Conservation (phyloP, 2,113 vertebrate genomes). For the Myotis davidii region DNA sequence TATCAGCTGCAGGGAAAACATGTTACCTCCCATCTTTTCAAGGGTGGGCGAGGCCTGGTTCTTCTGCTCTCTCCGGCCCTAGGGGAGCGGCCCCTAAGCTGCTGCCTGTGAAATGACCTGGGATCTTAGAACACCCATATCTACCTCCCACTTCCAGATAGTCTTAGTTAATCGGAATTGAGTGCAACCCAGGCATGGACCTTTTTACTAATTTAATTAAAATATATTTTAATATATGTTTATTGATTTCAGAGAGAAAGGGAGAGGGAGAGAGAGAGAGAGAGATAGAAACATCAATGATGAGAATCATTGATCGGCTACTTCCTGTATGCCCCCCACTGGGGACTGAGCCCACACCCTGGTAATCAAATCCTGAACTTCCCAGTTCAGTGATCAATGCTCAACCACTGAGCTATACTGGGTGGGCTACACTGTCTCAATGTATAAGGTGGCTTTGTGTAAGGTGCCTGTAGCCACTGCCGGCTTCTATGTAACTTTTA, state of each 20-base stretch:
- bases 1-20: background rate
- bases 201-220: background rate
- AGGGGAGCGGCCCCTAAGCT: background rate
- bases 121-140: background rate
- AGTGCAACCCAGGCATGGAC: background rate
- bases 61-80: background rate
- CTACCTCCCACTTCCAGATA: background rate
- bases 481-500: background rate
- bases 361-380: no score
- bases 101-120: background rate
- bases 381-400: no score
- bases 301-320: no score
- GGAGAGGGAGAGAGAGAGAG: no score
- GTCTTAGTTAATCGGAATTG: background rate
- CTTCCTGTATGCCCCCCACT: fast-evolving
- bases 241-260: no score
- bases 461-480: background rate
- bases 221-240: no score
- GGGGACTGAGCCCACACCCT: no score
- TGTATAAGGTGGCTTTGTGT: background rate
- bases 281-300: no score
- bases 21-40: background rate
- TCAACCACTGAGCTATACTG: no score
- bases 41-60: no score
- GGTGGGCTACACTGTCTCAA: background rate